Base-by-base conservation (phyloP, 2,113 vertebrate genomes). In the Podarcis raffonei region DNA sequence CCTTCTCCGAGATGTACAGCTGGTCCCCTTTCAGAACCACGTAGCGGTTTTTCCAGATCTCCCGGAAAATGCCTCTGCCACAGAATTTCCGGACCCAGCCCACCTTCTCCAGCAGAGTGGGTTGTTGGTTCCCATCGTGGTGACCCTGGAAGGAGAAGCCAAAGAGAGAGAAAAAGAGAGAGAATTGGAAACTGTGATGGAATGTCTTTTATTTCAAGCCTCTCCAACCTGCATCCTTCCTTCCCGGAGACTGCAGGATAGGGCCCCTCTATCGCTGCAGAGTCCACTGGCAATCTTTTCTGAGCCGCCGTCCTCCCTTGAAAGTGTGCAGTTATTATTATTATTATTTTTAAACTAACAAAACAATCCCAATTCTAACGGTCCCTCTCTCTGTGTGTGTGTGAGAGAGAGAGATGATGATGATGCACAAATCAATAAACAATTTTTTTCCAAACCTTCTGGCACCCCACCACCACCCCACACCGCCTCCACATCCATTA, bases 81-180 rank as follows among this genome's bases (percentile, higher is more conserved):
- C 98, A 99, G 91, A 98, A 99, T 96, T 98, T 99, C 81, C 98
- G 97, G 95, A 99, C 98, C 99, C 99, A 99, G 94, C 98, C 98
- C 77, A 98, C 97, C 95, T 99, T 99, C 83, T 99, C 99, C 0
- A 98, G 98, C 91, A 96, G 97, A 6, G 66, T 65, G 9, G 96
- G 92, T 78, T 94, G 97, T 39, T 96, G 97, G 53, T 80, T 98
- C 23, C 97, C 97, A 86, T 99, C 98, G 95, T 96, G 97, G 0
- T 90, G 96, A 27, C 97, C 98, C 98, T 99, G 92, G 7, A 79
- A 90, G 0, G 2, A 42, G 72, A 20, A 6, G 13, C 32, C 12
- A 37, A 1, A 20, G 12, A 53, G 32, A 35, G 18, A 1, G 57
- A 32, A 1, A 37, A 0, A n/a, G 16, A 32, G 32, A 15, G 42